phyloP scores from a whole-genome alignment of 2,113 vertebrate genomes.

The Semicossyphus pulcher region DNA sequence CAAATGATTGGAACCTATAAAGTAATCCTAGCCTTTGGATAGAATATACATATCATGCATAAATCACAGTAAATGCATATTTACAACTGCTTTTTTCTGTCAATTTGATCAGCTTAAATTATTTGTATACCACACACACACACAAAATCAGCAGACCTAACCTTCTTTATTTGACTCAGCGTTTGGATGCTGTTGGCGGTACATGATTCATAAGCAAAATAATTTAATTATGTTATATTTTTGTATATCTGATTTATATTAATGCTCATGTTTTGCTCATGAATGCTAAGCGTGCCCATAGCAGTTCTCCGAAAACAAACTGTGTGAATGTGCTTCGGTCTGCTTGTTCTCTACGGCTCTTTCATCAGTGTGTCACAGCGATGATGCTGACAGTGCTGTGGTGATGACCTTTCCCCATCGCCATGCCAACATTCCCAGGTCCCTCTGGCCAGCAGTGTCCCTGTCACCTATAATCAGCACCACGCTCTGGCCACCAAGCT shows the following conservation, averaged over 20 bases:
- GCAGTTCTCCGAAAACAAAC: not conserved
- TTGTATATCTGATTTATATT: not conserved
- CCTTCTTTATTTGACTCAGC: no score
- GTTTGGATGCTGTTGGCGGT: not conserved
- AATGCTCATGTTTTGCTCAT: not conserved
- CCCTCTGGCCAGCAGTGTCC: conserved; percentile 78
- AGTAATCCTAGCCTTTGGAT: no score
- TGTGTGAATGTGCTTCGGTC: conserved; percentile 19
- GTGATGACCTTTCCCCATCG: conserved; percentile 77
- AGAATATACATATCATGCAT: no score
- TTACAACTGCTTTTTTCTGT: no score
- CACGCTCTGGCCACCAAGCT: conserved; percentile 57
- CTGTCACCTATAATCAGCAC: conserved; percentile 78
- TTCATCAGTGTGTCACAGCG: conserved; percentile 56
- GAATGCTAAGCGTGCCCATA: not conserved
- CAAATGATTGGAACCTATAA: no score
- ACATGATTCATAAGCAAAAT: not conserved
- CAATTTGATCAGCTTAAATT: not conserved
- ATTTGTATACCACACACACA: not conserved
- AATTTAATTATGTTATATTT: not conserved
- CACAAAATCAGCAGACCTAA: not conserved
- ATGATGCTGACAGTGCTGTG: conserved; percentile 72
- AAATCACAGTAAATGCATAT: no score
- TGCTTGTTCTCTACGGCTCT: conserved; percentile 59
- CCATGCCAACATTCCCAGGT: conserved; percentile 68